phyloP scores from a whole-genome alignment of 2,888 invertebrate genomes.

The Elaeidobius kamerunicus region DNA sequence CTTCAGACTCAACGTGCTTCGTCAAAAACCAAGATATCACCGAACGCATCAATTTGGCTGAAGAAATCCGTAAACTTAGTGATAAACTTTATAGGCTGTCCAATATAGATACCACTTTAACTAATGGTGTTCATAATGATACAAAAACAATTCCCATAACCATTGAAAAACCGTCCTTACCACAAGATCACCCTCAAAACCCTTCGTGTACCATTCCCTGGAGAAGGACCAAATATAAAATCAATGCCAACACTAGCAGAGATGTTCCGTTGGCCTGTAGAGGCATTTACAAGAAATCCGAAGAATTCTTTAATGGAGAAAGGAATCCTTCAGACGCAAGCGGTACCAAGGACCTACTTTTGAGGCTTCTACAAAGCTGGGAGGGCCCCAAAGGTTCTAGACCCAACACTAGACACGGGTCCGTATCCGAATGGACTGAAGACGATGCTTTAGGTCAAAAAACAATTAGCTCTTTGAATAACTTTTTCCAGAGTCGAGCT shows the following conservation, averaged over 20 bases:
- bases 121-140: constrained; percentile 7
- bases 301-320: too few relatives aligned
- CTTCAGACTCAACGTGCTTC: constrained; percentile 74
- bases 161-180: constrained; percentile 29
- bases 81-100: constrained; percentile 73
- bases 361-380: constrained; percentile 75
- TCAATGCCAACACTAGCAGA: constrained; percentile 62
- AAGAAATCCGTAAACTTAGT: constrained; percentile 79
- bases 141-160: constrained; percentile 34
- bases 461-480: constrained; percentile 77
- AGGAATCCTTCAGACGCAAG: constrained; percentile 54
- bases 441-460: constrained; percentile 70
- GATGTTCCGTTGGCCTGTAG: constrained; percentile 59
- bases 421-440: constrained; percentile 75
- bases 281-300: constrained; percentile 34
- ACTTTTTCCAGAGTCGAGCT: constrained; percentile 65
- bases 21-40: constrained; percentile 59
- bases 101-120: constrained; percentile 47
- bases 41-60: constrained; percentile 69
- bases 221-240: constrained; percentile 60
- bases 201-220: constrained; percentile 43
- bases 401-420: constrained; percentile 62
- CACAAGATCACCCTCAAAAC: constrained; percentile 38
- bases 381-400: constrained; percentile 58
- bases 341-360: constrained; percentile 71